Conservation (phyloP, 1,140 invertebrate genomes). For the Neodiprion pinetum region DNA sequence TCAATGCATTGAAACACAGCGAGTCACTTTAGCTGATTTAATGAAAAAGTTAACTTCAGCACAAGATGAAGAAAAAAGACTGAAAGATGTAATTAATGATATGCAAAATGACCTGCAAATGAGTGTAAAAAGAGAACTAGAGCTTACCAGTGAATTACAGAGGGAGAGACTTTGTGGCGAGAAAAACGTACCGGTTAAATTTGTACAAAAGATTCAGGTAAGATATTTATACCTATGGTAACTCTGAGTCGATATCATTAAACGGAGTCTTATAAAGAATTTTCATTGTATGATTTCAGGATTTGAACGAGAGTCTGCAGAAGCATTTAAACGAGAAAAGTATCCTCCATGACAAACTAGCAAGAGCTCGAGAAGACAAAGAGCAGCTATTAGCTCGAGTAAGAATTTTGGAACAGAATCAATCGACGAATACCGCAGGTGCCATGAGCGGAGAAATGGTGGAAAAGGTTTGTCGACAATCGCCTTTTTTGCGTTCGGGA, state of each 20-base stretch:
- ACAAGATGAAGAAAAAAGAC: conserved; percentile 40
- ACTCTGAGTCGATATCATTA: no score
- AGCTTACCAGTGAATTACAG: conserved; percentile 45
- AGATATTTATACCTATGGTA: conserved; percentile 9
- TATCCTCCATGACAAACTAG: conserved; percentile 42
- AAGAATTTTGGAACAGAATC: conserved; percentile 44
- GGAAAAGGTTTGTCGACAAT: not conserved
- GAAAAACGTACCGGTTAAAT: conserved; percentile 55
- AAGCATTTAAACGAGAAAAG: conserved; percentile 62
- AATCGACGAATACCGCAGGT: conserved; percentile 59
- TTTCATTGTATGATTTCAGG: conserved; percentile 34
- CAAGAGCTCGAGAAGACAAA: conserved; percentile 37
- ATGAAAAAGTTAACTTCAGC: conserved; percentile 29
- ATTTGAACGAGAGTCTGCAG: conserved; percentile 60
- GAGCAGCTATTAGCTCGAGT: conserved; percentile 31
- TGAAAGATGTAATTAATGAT: conserved; percentile 38
- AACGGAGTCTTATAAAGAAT: no score
- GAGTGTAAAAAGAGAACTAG: conserved; percentile 42
- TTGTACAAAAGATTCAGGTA: conserved; percentile 61
- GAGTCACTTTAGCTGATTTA: conserved; percentile 38
- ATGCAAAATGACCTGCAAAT: conserved; percentile 34
- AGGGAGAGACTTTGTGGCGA: conserved; percentile 27
- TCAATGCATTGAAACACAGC: conserved; percentile 31
- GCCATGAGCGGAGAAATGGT: conserved; percentile 53
- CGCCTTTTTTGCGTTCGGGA: conserved; percentile 23